phyloP scores from a whole-genome alignment of 1,140 invertebrate species.

The Hyles euphorbiae region DNA sequence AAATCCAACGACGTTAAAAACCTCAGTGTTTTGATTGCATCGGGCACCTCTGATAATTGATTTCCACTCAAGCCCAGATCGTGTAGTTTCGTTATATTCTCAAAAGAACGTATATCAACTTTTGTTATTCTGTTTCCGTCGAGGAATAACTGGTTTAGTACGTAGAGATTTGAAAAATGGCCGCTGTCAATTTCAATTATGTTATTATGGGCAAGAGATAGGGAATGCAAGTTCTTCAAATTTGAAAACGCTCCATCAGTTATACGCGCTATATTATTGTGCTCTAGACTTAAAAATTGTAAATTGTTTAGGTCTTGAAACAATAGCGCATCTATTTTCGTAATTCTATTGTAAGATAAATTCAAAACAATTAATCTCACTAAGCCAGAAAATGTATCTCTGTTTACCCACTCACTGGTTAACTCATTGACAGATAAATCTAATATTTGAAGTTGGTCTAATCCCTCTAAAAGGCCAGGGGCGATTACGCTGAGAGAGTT shows the following conservation, averaged over 20 bases:
- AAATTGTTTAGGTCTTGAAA: conserved; percentile 87
- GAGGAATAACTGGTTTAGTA: conserved; percentile 84
- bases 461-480: conserved; percentile 84
- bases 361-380: conserved; percentile 85
- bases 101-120: conserved; percentile 84
- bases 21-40: conserved; percentile 80
- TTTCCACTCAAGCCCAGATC: conserved; percentile 90
- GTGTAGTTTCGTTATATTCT: conserved; percentile 86
- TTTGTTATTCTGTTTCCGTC: conserved; percentile 84
- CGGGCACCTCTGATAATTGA: conserved; percentile 83
- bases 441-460: conserved; percentile 85
- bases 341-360: conserved; percentile 84
- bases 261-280: conserved; percentile 84
- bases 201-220: conserved; percentile 85
- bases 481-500: conserved; percentile 88
- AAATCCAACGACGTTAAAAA: conserved; percentile 86
- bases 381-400: conserved; percentile 86
- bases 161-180: conserved; percentile 85
- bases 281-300: conserved; percentile 85
- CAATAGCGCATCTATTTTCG: conserved; percentile 82
- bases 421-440: conserved; percentile 88
- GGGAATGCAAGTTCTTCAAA: conserved; percentile 85
- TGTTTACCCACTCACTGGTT: conserved; percentile 86
- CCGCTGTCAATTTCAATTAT: conserved; percentile 82
- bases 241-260: conserved; percentile 85